Evolutionary conservation across 2,797 vertebrate species (phyloP).

Genomic region (Pseudomugil gertrudae): DNA sequence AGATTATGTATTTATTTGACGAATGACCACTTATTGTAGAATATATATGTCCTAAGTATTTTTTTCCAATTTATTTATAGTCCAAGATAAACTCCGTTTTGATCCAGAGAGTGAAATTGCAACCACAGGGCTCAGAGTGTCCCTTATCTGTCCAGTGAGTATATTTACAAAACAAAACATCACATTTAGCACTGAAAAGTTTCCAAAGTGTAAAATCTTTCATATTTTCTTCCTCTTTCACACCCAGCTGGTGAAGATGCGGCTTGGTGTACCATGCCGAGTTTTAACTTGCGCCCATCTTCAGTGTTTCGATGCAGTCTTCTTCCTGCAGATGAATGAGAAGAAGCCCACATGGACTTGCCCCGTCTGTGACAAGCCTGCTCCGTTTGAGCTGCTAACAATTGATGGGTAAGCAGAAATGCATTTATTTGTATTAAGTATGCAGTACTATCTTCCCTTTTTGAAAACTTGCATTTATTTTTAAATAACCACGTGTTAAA

Average conservation of each 20-base stretch:
- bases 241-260: conserved; percentile 96
- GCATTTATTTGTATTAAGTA: conserved; percentile 16
- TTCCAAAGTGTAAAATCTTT: background rate
- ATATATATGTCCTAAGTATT: background rate
- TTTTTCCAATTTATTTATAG: conserved; percentile 67
- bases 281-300: conserved; percentile 95
- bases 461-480: conserved; percentile 13
- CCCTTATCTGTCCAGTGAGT: conserved; percentile 98
- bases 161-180: background rate
- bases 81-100: conserved; percentile 96
- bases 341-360: conserved; percentile 99
- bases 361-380: conserved; percentile 96
- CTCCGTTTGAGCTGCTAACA: conserved; percentile 95
- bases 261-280: conserved; percentile 94
- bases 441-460: conserved; percentile 5
- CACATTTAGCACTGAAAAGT: background rate
- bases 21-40: background rate
- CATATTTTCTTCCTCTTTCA: background rate
- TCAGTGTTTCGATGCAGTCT: conserved; percentile 98
- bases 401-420: conserved; percentile 89
- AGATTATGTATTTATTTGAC: background rate
- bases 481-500: conserved; percentile 1
- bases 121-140: conserved; percentile 95
- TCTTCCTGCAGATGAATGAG: conserved; percentile 99
- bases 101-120: conserved; percentile 98